A percentile compares a stretch with the other conserved stretches of the same genome.
These are phyloP conservation scores for Siniperca scherzeri DNA, from an alignment of 2,797 vertebrate species.

Conservation along the genomic window DNA sequence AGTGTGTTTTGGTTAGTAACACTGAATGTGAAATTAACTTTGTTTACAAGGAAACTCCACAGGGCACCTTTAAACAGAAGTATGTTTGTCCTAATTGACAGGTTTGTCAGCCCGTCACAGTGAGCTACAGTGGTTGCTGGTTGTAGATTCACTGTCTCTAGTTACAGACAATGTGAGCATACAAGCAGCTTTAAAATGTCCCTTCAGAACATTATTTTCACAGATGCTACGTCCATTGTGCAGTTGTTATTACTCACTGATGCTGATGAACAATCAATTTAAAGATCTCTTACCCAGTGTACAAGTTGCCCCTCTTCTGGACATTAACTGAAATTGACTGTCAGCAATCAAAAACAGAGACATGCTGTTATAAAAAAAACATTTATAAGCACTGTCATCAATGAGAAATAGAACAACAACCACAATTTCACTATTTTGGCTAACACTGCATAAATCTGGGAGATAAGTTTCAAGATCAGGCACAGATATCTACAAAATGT, in stretches of 20 bases:
- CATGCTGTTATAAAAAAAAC: neutral
- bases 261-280: constrained; percentile 11
- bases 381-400: neutral
- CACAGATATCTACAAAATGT: constrained; percentile 8
- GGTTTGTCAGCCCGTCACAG: neutral
- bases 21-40: neutral
- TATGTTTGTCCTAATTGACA: neutral
- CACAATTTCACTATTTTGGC: neutral
- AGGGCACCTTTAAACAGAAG: neutral
- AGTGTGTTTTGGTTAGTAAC: neutral
- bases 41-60: neutral
- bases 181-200: constrained; percentile 21
- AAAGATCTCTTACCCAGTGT: neutral
- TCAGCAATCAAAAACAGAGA: constrained; percentile 7
- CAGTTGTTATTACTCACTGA: constrained; percentile 5
- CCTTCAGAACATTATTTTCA: neutral
- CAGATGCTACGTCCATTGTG: constrained; percentile 4
- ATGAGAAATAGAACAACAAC: neutral
- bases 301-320: neutral
- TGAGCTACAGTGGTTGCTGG: neutral
- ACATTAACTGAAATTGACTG: constrained; percentile 14
- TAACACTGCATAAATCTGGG: constrained; percentile 1
- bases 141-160: constrained; percentile 3
- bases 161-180: neutral
- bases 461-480: neutral